phyloP scores from a whole-genome alignment of 2,113 vertebrate genomes.

The Nestor notabilis region DNA sequence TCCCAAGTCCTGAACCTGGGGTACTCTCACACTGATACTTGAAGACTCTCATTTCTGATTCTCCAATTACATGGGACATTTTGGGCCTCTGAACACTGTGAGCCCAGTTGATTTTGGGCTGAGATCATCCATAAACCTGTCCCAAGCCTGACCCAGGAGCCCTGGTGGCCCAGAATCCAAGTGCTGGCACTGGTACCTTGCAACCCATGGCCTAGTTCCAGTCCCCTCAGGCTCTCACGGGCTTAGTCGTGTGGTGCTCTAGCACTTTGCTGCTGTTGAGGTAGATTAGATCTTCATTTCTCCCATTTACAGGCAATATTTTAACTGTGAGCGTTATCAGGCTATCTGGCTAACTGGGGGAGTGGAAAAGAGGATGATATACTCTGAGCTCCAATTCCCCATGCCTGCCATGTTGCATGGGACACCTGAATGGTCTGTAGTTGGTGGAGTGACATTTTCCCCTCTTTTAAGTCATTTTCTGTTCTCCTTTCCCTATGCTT shows the following conservation, averaged over 20 bases:
- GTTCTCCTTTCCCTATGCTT: neutral
- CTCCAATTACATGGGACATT: neutral
- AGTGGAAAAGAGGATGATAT: neutral
- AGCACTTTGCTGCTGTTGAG: neutral
- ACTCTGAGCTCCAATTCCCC: neutral
- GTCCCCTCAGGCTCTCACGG: fast-evolving
- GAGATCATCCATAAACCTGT: neutral
- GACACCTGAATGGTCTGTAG: neutral
- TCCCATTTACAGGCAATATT: neutral
- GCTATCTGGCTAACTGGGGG: neutral
- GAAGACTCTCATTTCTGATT: neutral
- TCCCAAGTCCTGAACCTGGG: neutral
- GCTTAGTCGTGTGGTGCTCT: neutral
- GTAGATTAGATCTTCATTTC: neutral
- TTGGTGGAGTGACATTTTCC: neutral
- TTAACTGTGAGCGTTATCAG: neutral
- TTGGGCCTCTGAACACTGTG: fast-evolving
- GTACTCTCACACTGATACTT: neutral
- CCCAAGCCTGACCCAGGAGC: neutral
- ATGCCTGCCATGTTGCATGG: neutral
- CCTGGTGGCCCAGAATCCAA: neutral
- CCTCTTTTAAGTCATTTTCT: neutral
- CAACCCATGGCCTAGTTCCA: neutral
- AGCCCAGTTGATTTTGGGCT: neutral
- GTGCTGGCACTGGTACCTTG: neutral